Percentiles rank a stretch among this genome's conserved stretches.
phyloP scores from a whole-genome alignment of 2,888 invertebrate genomes.

The Cyclophora albipunctata region DNA sequence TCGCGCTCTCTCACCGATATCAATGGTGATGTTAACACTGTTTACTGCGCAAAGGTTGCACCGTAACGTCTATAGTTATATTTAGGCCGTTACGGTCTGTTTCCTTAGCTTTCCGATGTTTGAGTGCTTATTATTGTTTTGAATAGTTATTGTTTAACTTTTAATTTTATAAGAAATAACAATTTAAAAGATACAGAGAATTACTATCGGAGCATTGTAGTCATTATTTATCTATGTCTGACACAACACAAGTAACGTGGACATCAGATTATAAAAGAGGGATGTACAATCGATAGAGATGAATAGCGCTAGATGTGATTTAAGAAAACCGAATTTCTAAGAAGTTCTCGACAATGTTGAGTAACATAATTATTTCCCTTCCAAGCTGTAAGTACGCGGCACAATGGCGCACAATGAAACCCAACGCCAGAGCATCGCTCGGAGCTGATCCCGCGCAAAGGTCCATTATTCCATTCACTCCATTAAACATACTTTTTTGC shows the following conservation, averaged over 20 bases:
- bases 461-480: conserved; percentile 8
- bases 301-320: too few relatives aligned
- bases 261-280: not conserved
- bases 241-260: too few relatives aligned
- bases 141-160: not conserved
- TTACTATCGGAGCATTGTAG: too few relatives aligned
- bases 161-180: not conserved
- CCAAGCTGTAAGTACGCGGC: too few relatives aligned
- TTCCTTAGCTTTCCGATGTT: conserved; percentile 44
- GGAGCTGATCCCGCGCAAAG: conserved; percentile 4
- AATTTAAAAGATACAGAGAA: too few relatives aligned
- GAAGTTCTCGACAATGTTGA: too few relatives aligned
- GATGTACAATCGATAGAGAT: too few relatives aligned
- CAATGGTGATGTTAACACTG: conserved; percentile 31
- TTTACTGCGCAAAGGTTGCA: conserved; percentile 48
- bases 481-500: conserved; percentile 16
- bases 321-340: too few relatives aligned
- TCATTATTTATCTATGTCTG: too few relatives aligned
- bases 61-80: conserved; percentile 44
- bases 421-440: conserved; percentile 9
- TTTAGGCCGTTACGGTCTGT: conserved; percentile 59
- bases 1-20: conserved; percentile 29
- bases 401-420: conserved; percentile 3
- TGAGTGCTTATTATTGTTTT: conserved; percentile 15
- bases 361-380: too few relatives aligned